Evolutionary conservation across 92 coral and sea anemone species (phyloP).

Genomic region (Isaurus tuberculatus): DNA sequence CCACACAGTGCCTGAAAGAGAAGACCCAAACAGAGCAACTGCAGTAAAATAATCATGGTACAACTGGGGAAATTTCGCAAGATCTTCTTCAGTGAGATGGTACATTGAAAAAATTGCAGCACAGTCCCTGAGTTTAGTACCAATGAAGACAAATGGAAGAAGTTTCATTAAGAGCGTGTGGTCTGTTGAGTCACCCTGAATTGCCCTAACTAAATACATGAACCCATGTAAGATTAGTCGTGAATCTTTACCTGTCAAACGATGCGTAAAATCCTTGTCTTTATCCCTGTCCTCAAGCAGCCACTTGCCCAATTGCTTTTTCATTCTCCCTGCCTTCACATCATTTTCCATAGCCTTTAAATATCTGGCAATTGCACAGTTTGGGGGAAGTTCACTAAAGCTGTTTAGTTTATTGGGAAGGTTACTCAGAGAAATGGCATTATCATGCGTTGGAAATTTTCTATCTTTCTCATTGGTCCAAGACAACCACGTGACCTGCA

Average conservation of each 20-base stretch:
- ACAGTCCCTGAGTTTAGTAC: slow-evolving; percentile 55
- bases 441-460: too few species aligned
- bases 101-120: slow-evolving; percentile 70
- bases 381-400: background rate
- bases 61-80: slow-evolving; percentile 36
- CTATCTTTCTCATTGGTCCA: too few species aligned
- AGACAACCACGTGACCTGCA: too few species aligned
- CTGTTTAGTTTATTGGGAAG: slow-evolving; percentile 36
- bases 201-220: slow-evolving; percentile 65
- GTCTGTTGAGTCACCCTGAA: slow-evolving; percentile 47
- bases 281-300: slow-evolving; percentile 63
- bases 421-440: slow-evolving; percentile 55
- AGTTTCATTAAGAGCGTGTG: slow-evolving; percentile 39
- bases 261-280: slow-evolving; percentile 63
- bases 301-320: slow-evolving; percentile 68
- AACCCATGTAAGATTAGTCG: slow-evolving; percentile 64
- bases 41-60: slow-evolving; percentile 64
- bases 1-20: slow-evolving; percentile 58
- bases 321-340: slow-evolving; percentile 65
- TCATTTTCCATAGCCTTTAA: slow-evolving; percentile 49
- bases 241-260: slow-evolving; percentile 68
- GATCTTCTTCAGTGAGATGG: slow-evolving; percentile 46
- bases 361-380: slow-evolving; percentile 55
- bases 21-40: slow-evolving; percentile 48
- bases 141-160: slow-evolving; percentile 51